Conservation (phyloP, 2,113 vertebrate genomes). For the Phaethon lepturus region DNA sequence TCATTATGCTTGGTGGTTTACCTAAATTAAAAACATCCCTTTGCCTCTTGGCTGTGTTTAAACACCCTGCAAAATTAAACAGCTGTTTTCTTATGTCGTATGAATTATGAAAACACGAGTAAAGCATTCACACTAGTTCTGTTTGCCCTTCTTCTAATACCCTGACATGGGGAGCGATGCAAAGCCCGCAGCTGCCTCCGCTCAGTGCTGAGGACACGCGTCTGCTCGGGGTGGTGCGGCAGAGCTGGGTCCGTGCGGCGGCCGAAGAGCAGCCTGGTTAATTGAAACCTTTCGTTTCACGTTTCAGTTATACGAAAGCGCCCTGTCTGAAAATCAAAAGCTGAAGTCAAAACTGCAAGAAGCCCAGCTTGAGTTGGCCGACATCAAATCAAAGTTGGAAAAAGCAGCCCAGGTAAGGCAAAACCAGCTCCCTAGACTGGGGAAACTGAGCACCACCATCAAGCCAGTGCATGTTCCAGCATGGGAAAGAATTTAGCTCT, state of each 20-base stretch:
- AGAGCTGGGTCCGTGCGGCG: not conserved
- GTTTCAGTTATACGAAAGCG: constrained; percentile 89
- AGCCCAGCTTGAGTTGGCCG: constrained; percentile 89
- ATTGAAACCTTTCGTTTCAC: not conserved
- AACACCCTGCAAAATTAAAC: not conserved
- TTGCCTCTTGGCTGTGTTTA: not conserved
- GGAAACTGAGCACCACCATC: not conserved
- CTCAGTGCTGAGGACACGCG: fast-evolving
- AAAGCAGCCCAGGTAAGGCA: constrained; percentile 89
- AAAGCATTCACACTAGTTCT: not conserved
- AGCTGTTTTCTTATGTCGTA: not conserved
- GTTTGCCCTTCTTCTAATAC: not conserved
- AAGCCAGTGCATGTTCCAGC: not conserved
- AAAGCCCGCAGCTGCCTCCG: not conserved
- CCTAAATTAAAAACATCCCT: not conserved
- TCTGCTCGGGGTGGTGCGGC: not conserved
- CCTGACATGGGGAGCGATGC: not conserved
- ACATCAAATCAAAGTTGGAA: constrained; percentile 89
- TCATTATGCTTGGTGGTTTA: not conserved
- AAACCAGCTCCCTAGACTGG: not conserved
- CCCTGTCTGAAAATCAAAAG: constrained; percentile 92
- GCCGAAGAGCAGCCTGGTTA: not conserved
- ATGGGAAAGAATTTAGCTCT: not conserved
- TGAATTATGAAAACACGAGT: not conserved
- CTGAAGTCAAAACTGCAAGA: constrained; percentile 92